These are phyloP conservation scores for Drosophila arawakana DNA, from an alignment of 1,140 invertebrate species.

Conservation along the genomic window DNA sequence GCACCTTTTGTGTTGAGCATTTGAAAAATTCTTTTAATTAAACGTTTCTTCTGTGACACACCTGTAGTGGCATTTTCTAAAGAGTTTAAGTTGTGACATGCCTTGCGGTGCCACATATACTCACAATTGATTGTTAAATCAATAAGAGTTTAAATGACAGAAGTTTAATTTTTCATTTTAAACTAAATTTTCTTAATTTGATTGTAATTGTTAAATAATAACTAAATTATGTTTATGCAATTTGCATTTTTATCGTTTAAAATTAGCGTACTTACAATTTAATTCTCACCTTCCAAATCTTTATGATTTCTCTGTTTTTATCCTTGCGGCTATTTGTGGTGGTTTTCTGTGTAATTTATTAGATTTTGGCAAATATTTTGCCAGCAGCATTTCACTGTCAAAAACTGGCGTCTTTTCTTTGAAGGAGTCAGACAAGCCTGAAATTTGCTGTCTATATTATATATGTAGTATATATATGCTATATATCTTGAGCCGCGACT, in stretches of 20 bases:
- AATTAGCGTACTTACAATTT: constrained; percentile 9
- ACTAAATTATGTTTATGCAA: constrained; percentile 34
- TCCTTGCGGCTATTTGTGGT: constrained; percentile 21
- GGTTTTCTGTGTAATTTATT: constrained; percentile 71
- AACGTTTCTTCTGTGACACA: constrained; percentile 28
- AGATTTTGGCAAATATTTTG: constrained; percentile 79
- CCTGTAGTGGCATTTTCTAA: constrained; percentile 3
- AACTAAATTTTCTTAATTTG: not conserved
- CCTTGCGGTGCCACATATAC: not conserved
- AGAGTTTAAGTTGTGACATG: not conserved
- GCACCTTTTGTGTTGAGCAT: constrained; percentile 37
- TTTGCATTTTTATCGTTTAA: constrained; percentile 44
- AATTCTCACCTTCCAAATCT: constrained; percentile 25
- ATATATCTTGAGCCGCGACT: constrained; percentile 29
- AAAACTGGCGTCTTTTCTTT: constrained; percentile 52
- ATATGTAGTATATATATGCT: not conserved
- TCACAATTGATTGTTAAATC: not conserved
- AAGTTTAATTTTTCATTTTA: not conserved
- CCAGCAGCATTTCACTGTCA: constrained; percentile 72
- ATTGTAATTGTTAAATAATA: constrained; percentile 1
- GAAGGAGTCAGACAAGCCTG: not conserved
- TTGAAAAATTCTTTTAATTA: constrained; percentile 45
- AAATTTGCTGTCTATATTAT: too few species aligned
- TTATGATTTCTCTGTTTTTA: constrained; percentile 6
- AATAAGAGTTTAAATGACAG: not conserved